Evolutionary conservation across 1,140 invertebrate genomes (phyloP), one percentile per base, ranked within the genome.

Genomic region (Metaphire vulgaris): DNA sequence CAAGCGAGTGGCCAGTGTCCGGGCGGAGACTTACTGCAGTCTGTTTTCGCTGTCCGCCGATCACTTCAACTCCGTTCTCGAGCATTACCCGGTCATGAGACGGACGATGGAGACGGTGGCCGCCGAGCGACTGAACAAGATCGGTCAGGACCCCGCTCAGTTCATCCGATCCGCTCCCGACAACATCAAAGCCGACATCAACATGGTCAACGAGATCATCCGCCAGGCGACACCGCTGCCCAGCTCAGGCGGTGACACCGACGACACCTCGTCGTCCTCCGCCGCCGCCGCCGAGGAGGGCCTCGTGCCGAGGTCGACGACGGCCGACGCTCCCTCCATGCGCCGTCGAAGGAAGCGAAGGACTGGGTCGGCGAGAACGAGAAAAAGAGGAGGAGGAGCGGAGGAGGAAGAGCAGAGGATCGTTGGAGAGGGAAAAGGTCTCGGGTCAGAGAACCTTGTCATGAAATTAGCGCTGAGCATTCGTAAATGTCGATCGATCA

Each of bases 81-180:
- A 98, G 86, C 93, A 97, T 88, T 98, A 98, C 89, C 97, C 96
- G 56, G 89, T 98, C 75, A 98, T 99, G 96, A 90, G 96, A 80
- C 91, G 96, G 81, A 98, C 96, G n/a, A 97, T 99, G 95, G 96
- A 98, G 88, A 97, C 94, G 85, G 96, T 99, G 80, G 96, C 96
- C 82, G 96, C 96, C 81, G 95, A 98, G 89, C 91, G 93, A 88
- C 89, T 99, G 80, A 97, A 97, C 87, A 98, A 98, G 89, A 97
- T 99, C 84, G 96, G 96, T 71, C 98, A 98, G 88, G 97, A 98
- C 89, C 95, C 96, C 69, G 96, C 94, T 97, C 79, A 92, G 92
- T 77, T 93, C 95, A 83, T 89, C 93, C 74, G 93, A 96, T 6
- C 83, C 84, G 75, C 79, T 85, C 2, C 82, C 84, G 69, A n/a